Conservation (phyloP, 53 echinoderm and acorn worm genomes). For the Luidia sarsii region DNA sequence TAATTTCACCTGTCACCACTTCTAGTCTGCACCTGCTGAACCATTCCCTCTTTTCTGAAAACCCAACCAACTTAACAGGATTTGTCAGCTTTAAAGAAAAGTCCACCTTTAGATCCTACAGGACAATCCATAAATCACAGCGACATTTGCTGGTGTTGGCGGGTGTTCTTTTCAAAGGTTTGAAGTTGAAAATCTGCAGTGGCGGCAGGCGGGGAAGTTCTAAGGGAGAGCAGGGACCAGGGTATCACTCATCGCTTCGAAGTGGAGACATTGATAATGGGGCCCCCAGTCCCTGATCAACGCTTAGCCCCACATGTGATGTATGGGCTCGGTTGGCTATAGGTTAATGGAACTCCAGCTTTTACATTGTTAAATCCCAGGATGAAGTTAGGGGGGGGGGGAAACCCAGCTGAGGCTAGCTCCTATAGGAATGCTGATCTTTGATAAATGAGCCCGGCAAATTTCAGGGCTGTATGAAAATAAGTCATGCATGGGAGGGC, state of each 20-base stretch:
- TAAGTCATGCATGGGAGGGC: no score
- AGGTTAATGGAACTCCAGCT: conserved; percentile 45
- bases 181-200: background rate
- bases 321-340: background rate
- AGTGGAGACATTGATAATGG: conserved; percentile 45
- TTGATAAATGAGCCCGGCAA: no score
- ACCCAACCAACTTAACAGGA: background rate
- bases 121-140: conserved; percentile 19
- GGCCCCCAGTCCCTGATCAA: conserved; percentile 18
- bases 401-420: no score
- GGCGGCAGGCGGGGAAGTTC: background rate
- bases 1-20: conserved; percentile 27
- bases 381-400: no score
- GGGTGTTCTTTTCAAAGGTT: background rate
- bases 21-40: background rate
- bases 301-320: background rate
- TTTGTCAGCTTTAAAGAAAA: no score
- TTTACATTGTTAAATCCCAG: no score
- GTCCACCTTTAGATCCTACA: no score
- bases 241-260: conserved; percentile 10
- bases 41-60: background rate
- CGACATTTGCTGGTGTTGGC: background rate
- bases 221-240: background rate
- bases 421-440: no score
- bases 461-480: no score